Evolutionary conservation across 2,113 vertebrate genomes (phyloP), one percentile per base, ranked within the genome.

Genomic region (Aldabrachelys gigantea): DNA sequence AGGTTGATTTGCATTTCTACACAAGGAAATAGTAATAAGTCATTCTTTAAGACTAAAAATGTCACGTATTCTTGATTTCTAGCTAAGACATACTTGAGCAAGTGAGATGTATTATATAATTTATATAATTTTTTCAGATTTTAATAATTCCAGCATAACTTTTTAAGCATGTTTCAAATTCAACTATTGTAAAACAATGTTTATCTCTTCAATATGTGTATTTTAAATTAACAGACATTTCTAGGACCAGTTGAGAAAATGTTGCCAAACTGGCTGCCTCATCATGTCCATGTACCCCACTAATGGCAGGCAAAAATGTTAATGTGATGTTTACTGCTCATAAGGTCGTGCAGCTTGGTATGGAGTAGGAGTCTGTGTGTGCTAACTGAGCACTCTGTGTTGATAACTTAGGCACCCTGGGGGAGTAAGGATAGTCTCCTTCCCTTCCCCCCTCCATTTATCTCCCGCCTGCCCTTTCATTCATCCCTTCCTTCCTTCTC

Each of bases 1-100:
- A 94, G 72, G 49, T 89, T 97, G 80, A 96, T 97, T 98, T 98
- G 92, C 93, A 87, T 97, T 98, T 97, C 88, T 97, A 92, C 96
- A 85, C 86, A 80, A 87, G 0, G 1, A 95, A 97, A 88, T 95
- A 96, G 95, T 97, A 95, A 97, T 97, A 93, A 95, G 89, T 96
- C 83, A 92, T 94, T 95, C 59, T 92, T 87, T 84, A 59, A 91
- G 75, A 89, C 96, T 92, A 96, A 76, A 94, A 82, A 96, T 80
- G 93, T 96, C 91, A 89, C 0, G 0, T 72, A 79, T 90, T 93
- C 88, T 93, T 97, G 84, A 95, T 97, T 98, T 78, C 95, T 96
- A 95, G 94, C 94, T 97, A 95, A 78, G 47, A 47, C 12, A 16
- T 78, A 12, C 75, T 78, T 78, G 41, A 78, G 25, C 13, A 6